A percentile compares a stretch with the other conserved stretches of the same genome.
phyloP scores from a whole-genome alignment of 92 coral and sea anemone genomes.

The Blastomussa wellsi region DNA sequence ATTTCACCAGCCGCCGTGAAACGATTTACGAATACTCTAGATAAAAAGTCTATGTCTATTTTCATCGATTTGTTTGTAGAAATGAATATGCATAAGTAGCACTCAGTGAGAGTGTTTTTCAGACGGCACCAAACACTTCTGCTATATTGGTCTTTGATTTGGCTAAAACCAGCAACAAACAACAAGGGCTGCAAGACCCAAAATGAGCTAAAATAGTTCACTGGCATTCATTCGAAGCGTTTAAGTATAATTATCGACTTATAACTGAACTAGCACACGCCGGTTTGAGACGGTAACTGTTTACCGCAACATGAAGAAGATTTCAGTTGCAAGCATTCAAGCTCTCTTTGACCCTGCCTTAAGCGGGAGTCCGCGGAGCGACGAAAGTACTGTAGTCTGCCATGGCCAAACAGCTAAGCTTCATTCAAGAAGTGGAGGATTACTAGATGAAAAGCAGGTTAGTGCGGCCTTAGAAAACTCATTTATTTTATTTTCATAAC shows the following conservation, averaged over 20 bases:
- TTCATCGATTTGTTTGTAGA: neutral
- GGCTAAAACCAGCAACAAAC: neutral
- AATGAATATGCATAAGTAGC: neutral
- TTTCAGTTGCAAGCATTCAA: conserved; percentile 25
- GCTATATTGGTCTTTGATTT: conserved; percentile 3
- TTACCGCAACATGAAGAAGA: conserved; percentile 12
- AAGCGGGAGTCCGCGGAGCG: neutral
- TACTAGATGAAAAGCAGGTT: conserved; percentile 19
- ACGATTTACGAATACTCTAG: neutral
- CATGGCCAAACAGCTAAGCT: conserved; percentile 31
- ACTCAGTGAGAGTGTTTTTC: neutral
- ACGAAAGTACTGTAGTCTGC: neutral
- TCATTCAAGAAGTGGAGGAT: conserved; percentile 24
- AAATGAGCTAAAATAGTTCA: neutral
- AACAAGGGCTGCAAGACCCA: neutral
- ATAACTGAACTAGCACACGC: neutral
- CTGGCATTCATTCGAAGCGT: neutral
- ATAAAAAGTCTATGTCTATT: neutral
- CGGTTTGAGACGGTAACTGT: neutral
- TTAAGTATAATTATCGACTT: neutral
- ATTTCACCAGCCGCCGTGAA: neutral
- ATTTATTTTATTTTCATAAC: neutral
- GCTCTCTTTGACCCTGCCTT: neutral
- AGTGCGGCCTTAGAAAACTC: neutral
- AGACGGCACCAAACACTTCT: neutral